These are phyloP conservation scores for Stictocephala bisonia DNA, from an alignment of 2,888 invertebrate genomes.

Conservation along the genomic window DNA sequence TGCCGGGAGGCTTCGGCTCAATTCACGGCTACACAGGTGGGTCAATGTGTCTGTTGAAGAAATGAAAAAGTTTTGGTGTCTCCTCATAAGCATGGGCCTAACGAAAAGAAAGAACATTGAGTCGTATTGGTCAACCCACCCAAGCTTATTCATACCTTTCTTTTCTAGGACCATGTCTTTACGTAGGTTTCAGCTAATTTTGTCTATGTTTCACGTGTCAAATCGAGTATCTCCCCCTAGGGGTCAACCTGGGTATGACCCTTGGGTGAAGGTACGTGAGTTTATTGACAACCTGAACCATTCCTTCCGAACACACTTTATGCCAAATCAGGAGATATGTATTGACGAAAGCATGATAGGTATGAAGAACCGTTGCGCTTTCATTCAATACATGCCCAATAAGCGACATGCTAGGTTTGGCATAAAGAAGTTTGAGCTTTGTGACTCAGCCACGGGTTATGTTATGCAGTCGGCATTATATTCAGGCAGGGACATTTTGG, in stretches of 20 bases:
- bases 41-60: constrained; percentile 15
- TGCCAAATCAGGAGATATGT: constrained; percentile 8
- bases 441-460: constrained; percentile 6
- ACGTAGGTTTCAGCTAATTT: constrained; percentile 10
- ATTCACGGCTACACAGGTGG: constrained; percentile 4
- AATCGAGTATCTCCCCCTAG: not conserved
- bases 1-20: no score
- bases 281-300: constrained; percentile 12
- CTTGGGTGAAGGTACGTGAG: not conserved
- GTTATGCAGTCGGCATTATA: not conserved
- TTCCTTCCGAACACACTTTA: constrained; percentile 8
- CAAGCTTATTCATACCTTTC: not conserved
- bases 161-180: constrained; percentile 3
- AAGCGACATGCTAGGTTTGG: constrained; percentile 23
- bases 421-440: constrained; percentile 35
- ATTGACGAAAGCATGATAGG: constrained; percentile 25
- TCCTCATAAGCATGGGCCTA: constrained; percentile 27
- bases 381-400: constrained; percentile 39
- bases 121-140: not conserved
- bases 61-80: constrained; percentile 15
- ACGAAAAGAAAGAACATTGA: not conserved
- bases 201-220: constrained; percentile 32
- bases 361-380: constrained; percentile 31
- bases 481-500: constrained; percentile 15
- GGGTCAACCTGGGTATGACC: constrained; percentile 29